Base-by-base conservation (phyloP, 2,797 vertebrate species). In the Pogonophryne albipinna region DNA sequence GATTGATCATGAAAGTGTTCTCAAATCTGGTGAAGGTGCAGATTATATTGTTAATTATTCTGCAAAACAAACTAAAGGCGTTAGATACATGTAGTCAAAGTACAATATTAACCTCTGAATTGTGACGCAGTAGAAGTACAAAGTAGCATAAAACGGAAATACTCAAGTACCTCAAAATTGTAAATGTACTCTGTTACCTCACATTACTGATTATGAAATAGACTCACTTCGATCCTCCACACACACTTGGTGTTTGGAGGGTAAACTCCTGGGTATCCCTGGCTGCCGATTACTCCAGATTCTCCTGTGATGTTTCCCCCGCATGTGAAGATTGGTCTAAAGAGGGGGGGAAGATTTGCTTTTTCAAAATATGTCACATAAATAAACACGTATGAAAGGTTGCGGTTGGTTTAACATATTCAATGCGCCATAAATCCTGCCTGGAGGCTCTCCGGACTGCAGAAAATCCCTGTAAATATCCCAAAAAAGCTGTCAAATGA, bases 251-350 rank as follows among this genome's bases (percentile, higher is more conserved):
- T 99, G 86, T 99, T 99, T 72, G 98, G 96, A 70, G 98, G 98
- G 89, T 99, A 99, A 87, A 99, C 96, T 90, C 98, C 97, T 68
- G 98, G 98, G 93, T 99, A 99, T 62, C 98, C 98, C 95, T 99
- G 97, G 85, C 98, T 99, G 81, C 98, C 98, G 88, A 99, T 96
- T 74, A 97, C 95, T 88, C 98, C 98, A 69, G 97, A 96, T 38
- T 97, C 96, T 91, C 95, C 97, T 20, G 96, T 98, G 83, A 98
- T 90, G 92, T 96, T 95, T 82, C 98, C 97, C 12, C 98, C 98
- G 89, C 98, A 99, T 74, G 95, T 92, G 92, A 98, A 99, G 57
- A 84, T 87, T 84, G 94, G 95, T 93, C 98, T 99, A 86, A 6
- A 57, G n/a, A 46, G 3, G 19, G 50, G 6, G 23, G 1, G 27